Evolutionary conservation across 2,113 vertebrate genomes (phyloP).

Genomic region (Amblyopsis rosae): DNA sequence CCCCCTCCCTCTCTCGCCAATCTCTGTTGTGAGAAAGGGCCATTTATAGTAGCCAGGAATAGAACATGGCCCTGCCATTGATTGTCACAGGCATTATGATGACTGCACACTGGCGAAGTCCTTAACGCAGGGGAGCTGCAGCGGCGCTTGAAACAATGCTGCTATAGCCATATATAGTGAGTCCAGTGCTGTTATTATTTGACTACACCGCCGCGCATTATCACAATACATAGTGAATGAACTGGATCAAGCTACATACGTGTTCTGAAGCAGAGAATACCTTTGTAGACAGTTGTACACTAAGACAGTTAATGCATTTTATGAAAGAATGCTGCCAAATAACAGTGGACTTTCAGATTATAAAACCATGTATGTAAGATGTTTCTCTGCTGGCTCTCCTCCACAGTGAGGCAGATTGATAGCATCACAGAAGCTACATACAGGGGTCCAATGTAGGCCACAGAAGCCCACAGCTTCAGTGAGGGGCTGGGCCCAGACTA

Average conservation of each 20-base stretch:
- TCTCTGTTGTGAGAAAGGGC: slow-evolving; percentile 61
- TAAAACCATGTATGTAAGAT: background rate
- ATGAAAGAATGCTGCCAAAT: no score
- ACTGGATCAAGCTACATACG: no score
- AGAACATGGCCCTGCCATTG: slow-evolving; percentile 74
- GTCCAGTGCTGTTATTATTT: no score
- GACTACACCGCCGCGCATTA: no score
- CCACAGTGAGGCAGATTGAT: no score
- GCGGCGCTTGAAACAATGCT: background rate
- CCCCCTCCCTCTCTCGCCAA: slow-evolving; percentile 31
- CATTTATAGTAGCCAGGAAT: slow-evolving; percentile 74
- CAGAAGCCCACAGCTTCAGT: slow-evolving; percentile 25
- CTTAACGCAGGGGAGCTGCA: slow-evolving; percentile 57
- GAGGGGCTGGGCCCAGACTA: slow-evolving; percentile 31
- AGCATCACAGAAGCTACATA: no score
- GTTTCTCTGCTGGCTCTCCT: background rate
- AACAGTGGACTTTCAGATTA: no score
- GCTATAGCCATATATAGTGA: background rate
- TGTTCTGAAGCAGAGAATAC: no score
- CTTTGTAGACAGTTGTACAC: no score
- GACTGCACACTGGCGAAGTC: slow-evolving; percentile 62
- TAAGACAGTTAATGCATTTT: no score
- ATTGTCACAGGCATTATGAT: slow-evolving; percentile 67
- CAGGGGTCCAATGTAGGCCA: slow-evolving; percentile 31
- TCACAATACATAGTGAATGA: no score